Evolutionary conservation across 2,888 invertebrate species (phyloP).

Genomic region (Ametastegia equiseti): DNA sequence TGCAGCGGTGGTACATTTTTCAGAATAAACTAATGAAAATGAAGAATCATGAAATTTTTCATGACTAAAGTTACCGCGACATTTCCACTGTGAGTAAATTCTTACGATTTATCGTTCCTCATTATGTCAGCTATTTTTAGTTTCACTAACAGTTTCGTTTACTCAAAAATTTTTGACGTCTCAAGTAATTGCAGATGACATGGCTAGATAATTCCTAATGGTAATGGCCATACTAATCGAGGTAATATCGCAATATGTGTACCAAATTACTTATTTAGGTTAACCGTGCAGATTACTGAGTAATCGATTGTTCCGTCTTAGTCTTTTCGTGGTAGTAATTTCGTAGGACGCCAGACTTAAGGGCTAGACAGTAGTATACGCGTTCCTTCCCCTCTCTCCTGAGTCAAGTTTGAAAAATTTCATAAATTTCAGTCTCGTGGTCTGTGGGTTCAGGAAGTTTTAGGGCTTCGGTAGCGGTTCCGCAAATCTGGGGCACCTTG

Average conservation of each 20-base stretch:
- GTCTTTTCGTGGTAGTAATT: slow-evolving; percentile 25
- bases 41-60: not conserved
- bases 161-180: slow-evolving; percentile 48
- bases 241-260: not conserved
- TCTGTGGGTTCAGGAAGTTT: slow-evolving; percentile 32
- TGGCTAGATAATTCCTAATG: slow-evolving; percentile 53
- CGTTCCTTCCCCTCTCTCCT: not conserved
- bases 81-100: not conserved
- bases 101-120: not conserved
- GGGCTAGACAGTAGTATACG: not conserved
- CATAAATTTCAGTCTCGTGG: slow-evolving; percentile 25
- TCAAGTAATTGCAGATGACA: slow-evolving; percentile 52
- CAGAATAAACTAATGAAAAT: not conserved
- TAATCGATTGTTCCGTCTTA: slow-evolving; percentile 16
- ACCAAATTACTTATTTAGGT: not conserved
- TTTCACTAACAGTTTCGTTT: slow-evolving; percentile 34
- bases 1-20: too few relatives aligned
- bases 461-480: slow-evolving; percentile 43
- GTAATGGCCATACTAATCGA: slow-evolving; percentile 59
- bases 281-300: slow-evolving; percentile 1
- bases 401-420: not conserved
- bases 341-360: not conserved
- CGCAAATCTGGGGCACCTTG: slow-evolving; percentile 37
- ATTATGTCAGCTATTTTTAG: not conserved
- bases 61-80: not conserved